A percentile compares a stretch with the other conserved stretches of the same genome.
These are phyloP conservation scores for Ostrea denselamellosa DNA, from an alignment of 1,140 invertebrate species.

Conservation along the genomic window DNA sequence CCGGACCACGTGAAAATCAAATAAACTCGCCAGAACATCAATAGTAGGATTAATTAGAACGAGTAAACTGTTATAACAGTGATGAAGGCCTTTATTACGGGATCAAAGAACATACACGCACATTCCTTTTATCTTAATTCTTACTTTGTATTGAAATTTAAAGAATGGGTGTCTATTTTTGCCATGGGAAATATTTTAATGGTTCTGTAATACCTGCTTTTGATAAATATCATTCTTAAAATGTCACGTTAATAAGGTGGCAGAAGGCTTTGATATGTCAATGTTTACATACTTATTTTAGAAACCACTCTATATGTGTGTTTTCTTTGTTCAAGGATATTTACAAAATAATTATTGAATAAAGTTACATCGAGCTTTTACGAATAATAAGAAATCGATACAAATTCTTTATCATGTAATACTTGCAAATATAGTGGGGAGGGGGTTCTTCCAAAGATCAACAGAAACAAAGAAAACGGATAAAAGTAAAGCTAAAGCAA, in stretches of 20 bases:
- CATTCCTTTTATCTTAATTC: slow-evolving; percentile 19
- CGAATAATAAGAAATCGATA: not conserved
- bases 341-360: not conserved
- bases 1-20: slow-evolving; percentile 20
- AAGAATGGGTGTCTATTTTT: not conserved
- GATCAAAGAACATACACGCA: not conserved
- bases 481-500: too few species aligned
- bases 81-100: not conserved
- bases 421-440: too few species aligned
- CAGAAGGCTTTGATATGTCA: not conserved
- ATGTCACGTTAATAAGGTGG: not conserved
- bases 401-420: too few species aligned
- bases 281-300: not conserved
- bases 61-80: slow-evolving; percentile 1
- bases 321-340: not conserved
- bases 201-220: not conserved
- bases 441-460: too few species aligned
- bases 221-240: not conserved
- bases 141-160: slow-evolving; percentile 8
- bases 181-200: not conserved
- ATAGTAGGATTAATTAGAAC: not conserved
- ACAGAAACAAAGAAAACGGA: too few species aligned
- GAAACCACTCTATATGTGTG: not conserved
- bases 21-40: slow-evolving; percentile 26
- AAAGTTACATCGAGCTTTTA: not conserved